Percentiles rank a stretch among this genome's conserved stretches.
Evolutionary conservation across 2,797 vertebrate species (phyloP).

Genomic region (Periophthalmus magnuspinnatus): DNA sequence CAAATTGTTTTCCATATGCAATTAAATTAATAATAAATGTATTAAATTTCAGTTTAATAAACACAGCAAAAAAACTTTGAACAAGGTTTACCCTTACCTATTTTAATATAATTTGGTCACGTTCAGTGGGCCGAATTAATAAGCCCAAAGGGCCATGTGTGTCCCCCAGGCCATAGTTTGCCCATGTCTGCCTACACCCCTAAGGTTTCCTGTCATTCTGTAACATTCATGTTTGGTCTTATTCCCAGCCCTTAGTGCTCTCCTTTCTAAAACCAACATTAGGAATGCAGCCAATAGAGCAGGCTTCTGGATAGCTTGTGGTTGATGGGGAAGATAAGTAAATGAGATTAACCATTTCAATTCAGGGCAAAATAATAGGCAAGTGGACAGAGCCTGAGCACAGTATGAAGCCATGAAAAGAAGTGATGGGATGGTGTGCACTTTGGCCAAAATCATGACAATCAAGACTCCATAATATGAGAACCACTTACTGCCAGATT

Average conservation of each 20-base stretch:
- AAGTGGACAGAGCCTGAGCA: constrained; percentile 24
- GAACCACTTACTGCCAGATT: constrained; percentile 99
- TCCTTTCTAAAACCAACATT: background rate
- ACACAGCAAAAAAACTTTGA: no score
- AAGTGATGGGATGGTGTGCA: constrained; percentile 80
- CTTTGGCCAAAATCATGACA: constrained; percentile 75
- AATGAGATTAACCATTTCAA: constrained; percentile 47
- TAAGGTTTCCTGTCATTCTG: background rate
- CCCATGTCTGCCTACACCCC: no score
- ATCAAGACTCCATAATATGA: constrained; percentile 86
- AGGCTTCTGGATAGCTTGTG: constrained; percentile 17
- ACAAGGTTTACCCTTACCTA: no score
- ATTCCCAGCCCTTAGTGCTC: constrained; percentile 1
- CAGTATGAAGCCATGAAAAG: constrained; percentile 56
- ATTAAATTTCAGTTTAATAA: no score
- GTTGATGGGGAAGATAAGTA: constrained; percentile 28
- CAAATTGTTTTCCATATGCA: no score
- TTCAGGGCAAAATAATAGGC: constrained; percentile 28
- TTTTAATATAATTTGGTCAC: no score
- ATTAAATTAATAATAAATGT: no score
- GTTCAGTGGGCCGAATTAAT: no score
- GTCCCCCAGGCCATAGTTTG: no score
- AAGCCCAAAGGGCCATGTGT: no score
- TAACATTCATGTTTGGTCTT: background rate
- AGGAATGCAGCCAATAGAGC: background rate